Base-by-base conservation (phyloP, 2,797 vertebrate genomes). In the Halcyon leucocephala region DNA sequence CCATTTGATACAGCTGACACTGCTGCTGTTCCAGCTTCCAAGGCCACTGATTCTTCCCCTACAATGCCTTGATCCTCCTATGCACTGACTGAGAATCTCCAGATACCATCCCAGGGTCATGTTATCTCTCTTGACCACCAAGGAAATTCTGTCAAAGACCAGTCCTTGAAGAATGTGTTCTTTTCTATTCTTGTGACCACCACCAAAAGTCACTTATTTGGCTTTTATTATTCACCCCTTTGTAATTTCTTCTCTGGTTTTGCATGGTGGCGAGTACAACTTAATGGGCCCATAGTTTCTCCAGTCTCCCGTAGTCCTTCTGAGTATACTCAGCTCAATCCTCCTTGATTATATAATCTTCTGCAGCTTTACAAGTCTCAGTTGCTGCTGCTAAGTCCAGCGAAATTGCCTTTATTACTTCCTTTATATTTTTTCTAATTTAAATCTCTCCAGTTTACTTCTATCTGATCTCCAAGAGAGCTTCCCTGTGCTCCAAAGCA, bases 1-100 rank as follows among this genome's bases (percentile, higher is more conserved):
- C 24, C 12, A 28, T 61, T 74, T 0, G 1, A 17, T 31, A 39
- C 6, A 65, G 22, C 12, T n/a, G 31, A 64, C 28, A 14, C 29
- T 35, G 71, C 24, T 64, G 60, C 37, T 69, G 22, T 7, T 48
- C 14, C 35, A 42, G 35, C 35, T 28, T 82, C 29, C 66, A 66
- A 77, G n/a, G 22, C 42, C 29, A 21, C 14, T 24, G 39, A 12
- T 61, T 81, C 33, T 76, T 49, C 41, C 29, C 4, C 5, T 70
- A 2, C 46, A 35, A 12, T 12, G 5, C 31, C 21, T 22, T 1
- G 3, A 1, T 54, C 41, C n/a, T 82, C 37, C n/a, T 24, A 0
- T n/a, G 13, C 29, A 46, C 37, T 54, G 31, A 39, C 2, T 2
- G 3, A 51, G 18, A 21, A 26, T 22, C 42, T 81, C 41, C 41